Evolutionary conservation across 2,797 vertebrate genomes (phyloP).

Genomic region (Gadopsis marmoratus): DNA sequence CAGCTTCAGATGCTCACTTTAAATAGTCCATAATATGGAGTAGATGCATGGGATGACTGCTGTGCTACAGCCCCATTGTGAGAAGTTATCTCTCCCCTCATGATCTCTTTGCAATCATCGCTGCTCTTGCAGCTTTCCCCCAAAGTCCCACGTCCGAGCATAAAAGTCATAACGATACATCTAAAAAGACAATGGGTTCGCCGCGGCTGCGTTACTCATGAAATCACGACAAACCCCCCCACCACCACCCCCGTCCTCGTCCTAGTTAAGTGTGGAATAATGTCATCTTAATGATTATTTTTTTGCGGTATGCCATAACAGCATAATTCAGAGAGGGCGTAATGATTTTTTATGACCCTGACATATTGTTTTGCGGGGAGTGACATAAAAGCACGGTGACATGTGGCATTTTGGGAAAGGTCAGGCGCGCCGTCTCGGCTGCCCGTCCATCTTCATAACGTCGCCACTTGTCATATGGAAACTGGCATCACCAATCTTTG

Average conservation of each 20-base stretch:
- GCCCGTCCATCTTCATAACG: constrained; percentile 90
- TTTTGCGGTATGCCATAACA: constrained; percentile 86
- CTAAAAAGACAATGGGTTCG: constrained; percentile 67
- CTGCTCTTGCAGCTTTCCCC: constrained; percentile 60
- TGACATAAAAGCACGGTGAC: constrained; percentile 99
- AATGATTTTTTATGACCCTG: constrained; percentile 99
- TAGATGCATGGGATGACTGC: constrained; percentile 35
- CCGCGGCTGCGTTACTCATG: constrained; percentile 47
- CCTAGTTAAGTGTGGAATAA: constrained; percentile 89
- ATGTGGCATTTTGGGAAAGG: constrained; percentile 99
- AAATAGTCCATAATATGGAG: constrained; percentile 53
- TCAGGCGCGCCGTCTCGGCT: constrained; percentile 91
- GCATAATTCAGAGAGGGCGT: constrained; percentile 91
- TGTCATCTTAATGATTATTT: constrained; percentile 93
- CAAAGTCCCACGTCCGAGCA: constrained; percentile 64
- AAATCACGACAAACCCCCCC: constrained; percentile 70
- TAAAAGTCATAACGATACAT: constrained; percentile 72
- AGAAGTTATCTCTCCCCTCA: constrained; percentile 46
- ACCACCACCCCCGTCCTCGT: constrained; percentile 38
- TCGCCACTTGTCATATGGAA: constrained; percentile 89
- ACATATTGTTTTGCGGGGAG: constrained; percentile 96
- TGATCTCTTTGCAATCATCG: constrained; percentile 55
- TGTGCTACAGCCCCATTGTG: constrained; percentile 30
- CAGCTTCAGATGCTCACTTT: constrained; percentile 42
- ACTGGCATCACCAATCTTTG: constrained; percentile 88